Evolutionary conservation across 2,888 invertebrate genomes (phyloP).

Genomic region (Machimus atricapillus): DNA sequence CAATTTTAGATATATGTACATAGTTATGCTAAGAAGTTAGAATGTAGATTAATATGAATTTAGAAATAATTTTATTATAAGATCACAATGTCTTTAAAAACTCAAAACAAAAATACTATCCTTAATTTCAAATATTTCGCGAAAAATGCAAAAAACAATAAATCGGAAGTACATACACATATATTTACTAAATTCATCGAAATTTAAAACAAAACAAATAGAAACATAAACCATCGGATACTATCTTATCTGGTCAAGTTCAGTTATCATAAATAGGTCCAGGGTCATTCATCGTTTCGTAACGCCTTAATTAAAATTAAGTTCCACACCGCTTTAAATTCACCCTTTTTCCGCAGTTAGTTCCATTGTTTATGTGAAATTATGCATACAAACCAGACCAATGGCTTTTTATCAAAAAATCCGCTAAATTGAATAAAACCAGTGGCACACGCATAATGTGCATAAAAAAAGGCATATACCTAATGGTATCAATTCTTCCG

Average conservation of each 20-base stretch:
- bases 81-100: too few species aligned
- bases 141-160: too few species aligned
- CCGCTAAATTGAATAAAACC: background rate
- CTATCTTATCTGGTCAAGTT: background rate
- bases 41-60: too few species aligned
- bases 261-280: background rate
- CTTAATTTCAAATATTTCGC: too few species aligned
- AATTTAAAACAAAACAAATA: background rate
- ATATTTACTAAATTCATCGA: too few species aligned
- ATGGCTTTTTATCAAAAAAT: background rate
- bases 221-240: background rate
- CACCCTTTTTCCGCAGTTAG: background rate
- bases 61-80: too few species aligned
- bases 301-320: background rate
- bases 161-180: too few species aligned
- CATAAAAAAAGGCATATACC: background rate
- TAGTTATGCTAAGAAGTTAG: too few species aligned
- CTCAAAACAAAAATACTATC: too few species aligned
- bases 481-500: background rate
- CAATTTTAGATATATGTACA: too few species aligned
- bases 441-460: background rate
- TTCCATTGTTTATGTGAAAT: background rate
- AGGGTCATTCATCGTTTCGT: background rate
- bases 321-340: background rate
- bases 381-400: background rate